Evolutionary conservation across 2,888 invertebrate species (phyloP).

Genomic region (Ophraella communa): DNA sequence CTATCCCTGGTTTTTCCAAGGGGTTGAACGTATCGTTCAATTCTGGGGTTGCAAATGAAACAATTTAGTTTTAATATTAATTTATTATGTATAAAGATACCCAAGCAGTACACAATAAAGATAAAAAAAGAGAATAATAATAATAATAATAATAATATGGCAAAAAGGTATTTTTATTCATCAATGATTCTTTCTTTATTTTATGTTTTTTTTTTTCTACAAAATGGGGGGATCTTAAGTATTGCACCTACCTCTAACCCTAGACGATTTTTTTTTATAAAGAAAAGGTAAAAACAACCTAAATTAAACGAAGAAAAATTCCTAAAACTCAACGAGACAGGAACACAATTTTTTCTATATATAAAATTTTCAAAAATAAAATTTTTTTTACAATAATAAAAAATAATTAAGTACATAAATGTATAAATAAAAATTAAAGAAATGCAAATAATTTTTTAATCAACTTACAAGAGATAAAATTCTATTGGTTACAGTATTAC

Average conservation of each 20-base stretch:
- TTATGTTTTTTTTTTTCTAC: constrained; percentile 45
- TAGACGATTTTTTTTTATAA: constrained; percentile 48
- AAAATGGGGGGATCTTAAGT: constrained; percentile 52
- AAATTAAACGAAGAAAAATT: constrained; percentile 49
- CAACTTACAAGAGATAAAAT: constrained; percentile 20
- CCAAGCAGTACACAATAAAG: constrained; percentile 60
- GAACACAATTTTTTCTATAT: constrained; percentile 57
- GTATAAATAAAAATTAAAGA: constrained; percentile 42
- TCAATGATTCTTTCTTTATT: too few relatives aligned
- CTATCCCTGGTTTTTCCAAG: too few relatives aligned
- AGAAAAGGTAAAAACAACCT: constrained; percentile 53
- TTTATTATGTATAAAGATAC: constrained; percentile 62
- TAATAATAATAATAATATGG: constrained; percentile 59
- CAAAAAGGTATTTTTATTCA: constrained; percentile 59
- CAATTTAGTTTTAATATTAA: constrained; percentile 53
- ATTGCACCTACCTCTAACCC: constrained; percentile 61
- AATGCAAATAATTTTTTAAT: constrained; percentile 51
- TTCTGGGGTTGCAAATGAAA: not conserved
- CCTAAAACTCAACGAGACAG: constrained; percentile 52
- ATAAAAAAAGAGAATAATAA: constrained; percentile 47
- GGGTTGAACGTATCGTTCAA: too few relatives aligned
- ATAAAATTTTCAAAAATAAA: constrained; percentile 46
- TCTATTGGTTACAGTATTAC: constrained; percentile 18
- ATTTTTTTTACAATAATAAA: constrained; percentile 38
- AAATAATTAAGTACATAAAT: constrained; percentile 42